Evolutionary conservation across 2,113 vertebrate genomes (phyloP).

Genomic region (Oriolus oriolus): DNA sequence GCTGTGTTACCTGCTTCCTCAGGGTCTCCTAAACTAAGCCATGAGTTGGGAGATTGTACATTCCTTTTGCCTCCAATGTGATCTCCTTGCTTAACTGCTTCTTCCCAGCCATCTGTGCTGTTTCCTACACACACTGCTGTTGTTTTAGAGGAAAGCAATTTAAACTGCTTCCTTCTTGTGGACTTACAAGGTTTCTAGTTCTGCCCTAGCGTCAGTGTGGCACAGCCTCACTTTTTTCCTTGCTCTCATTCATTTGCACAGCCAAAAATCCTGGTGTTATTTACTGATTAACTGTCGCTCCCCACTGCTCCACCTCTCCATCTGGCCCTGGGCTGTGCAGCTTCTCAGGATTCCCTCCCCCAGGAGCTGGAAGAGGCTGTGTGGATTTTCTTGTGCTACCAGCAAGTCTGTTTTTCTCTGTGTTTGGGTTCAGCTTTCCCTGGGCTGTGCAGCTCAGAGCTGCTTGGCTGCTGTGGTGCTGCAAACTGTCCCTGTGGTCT

Average conservation of each 20-base stretch:
- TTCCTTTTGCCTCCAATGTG: background rate
- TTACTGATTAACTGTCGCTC: background rate
- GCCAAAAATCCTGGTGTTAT: background rate
- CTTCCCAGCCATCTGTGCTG: background rate
- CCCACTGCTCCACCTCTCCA: background rate
- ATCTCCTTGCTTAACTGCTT: background rate
- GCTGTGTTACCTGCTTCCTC: background rate
- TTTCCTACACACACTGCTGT: background rate
- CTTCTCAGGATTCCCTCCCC: background rate
- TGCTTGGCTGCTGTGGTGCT: background rate
- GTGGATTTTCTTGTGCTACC: background rate
- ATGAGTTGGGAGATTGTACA: background rate
- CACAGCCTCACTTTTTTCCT: background rate
- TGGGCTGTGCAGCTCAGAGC: background rate
- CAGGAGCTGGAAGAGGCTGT: background rate
- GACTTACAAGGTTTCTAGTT: background rate
- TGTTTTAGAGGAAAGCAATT: background rate
- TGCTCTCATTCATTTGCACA: rapidly evolving
- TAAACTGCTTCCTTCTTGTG: background rate
- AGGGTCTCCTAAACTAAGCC: background rate
- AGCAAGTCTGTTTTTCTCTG: background rate
- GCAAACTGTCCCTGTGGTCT: background rate
- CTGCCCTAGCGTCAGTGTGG: background rate
- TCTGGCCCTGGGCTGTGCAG: background rate
- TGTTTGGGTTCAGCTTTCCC: background rate